phyloP scores from a whole-genome alignment of 1,140 invertebrate species.

The Macrostomum lignano region DNA sequence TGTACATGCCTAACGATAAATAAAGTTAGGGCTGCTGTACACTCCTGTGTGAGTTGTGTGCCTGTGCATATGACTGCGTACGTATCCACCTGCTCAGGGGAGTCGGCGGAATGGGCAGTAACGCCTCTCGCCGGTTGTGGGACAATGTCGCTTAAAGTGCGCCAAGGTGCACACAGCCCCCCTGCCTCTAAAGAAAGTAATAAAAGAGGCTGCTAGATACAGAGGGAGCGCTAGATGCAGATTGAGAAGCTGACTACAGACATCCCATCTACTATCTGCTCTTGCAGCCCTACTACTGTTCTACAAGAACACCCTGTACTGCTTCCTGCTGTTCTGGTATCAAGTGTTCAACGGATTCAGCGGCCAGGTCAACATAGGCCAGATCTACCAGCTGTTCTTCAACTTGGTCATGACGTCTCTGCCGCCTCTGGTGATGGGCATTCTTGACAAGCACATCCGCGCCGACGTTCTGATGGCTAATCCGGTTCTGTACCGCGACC shows the following conservation, averaged over 20 bases:
- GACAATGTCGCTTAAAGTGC: no score
- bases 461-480: constrained; percentile 42
- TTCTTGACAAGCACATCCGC: constrained; percentile 61
- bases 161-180: background rate
- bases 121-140: no score
- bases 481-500: constrained; percentile 48
- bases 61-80: no score
- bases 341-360: constrained; percentile 22
- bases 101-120: no score
- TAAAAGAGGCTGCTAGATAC: background rate
- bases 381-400: constrained; percentile 18
- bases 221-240: constrained; percentile 9
- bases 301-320: no score
- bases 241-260: constrained; percentile 14
- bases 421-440: constrained; percentile 32
- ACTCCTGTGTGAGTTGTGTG: no score
- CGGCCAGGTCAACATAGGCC: constrained; percentile 18
- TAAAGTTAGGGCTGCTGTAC: no score
- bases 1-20: no score
- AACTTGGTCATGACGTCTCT: constrained; percentile 20
- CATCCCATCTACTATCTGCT: no score
- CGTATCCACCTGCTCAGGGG: no score
- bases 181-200: background rate
- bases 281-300: no score
- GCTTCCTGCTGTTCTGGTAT: constrained; percentile 21